A percentile compares a stretch with the other conserved stretches of the same genome.
Conservation (phyloP, 2,113 vertebrate genomes). For the Callipepla squamata region DNA sequence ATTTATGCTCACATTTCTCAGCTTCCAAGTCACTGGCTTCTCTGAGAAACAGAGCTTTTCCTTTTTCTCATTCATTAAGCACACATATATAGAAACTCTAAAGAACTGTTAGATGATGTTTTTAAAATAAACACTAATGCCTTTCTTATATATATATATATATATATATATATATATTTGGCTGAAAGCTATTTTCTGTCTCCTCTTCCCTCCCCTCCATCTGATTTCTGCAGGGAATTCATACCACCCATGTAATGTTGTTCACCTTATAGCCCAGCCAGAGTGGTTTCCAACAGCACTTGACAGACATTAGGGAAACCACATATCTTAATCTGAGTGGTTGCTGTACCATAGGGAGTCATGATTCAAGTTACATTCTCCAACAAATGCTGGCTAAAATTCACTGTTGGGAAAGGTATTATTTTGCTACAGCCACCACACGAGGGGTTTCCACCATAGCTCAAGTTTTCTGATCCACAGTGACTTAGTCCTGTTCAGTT, state of each 20-base stretch:
- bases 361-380: conserved; percentile 2
- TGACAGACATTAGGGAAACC: conserved; percentile 51
- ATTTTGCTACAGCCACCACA: background rate
- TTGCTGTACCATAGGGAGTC: conserved; percentile 7
- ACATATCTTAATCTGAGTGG: conserved; percentile 40
- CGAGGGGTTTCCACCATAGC: conserved; percentile 13
- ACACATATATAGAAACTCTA: conserved; percentile 1
- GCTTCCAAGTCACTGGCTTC: background rate
- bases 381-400: conserved; percentile 12
- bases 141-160: background rate
- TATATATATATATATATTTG: conserved; percentile 20
- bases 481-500: background rate
- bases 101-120: conserved; percentile 56
- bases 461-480: conserved; percentile 9
- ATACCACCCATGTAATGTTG: conserved; percentile 62
- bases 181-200: conserved; percentile 53
- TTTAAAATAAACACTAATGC: conserved; percentile 62
- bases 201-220: background rate
- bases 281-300: conserved; percentile 17
- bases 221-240: conserved; percentile 11
- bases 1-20: background rate
- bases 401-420: background rate
- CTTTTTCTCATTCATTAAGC: conserved; percentile 40
- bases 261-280: conserved; percentile 22
- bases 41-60: conserved; percentile 42